These are phyloP conservation scores for Lacerta viridis DNA, from an alignment of 2,797 vertebrate species.

Conservation along the genomic window DNA sequence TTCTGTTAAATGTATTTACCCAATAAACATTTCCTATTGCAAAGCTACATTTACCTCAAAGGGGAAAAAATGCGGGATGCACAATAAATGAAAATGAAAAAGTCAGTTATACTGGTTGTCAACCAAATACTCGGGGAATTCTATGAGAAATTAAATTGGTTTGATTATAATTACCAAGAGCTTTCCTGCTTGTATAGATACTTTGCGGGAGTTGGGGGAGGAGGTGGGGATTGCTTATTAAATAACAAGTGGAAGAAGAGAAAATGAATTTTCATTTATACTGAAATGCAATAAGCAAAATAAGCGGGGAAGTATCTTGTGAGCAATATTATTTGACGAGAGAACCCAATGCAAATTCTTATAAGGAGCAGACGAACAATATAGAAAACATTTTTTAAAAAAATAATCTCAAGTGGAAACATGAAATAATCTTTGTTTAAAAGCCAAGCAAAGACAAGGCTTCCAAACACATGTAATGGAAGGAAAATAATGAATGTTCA, in stretches of 20 bases:
- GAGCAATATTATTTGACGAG: neutral
- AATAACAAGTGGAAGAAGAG: constrained; percentile 30
- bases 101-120: constrained; percentile 36
- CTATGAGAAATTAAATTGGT: constrained; percentile 41
- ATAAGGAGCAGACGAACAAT: neutral
- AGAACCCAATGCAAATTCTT: neutral
- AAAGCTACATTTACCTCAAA: constrained; percentile 49
- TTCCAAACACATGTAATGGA: neutral
- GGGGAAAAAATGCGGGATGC: constrained; percentile 31
- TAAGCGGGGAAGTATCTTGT: constrained; percentile 20
- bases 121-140: constrained; percentile 40
- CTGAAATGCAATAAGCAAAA: constrained; percentile 32
- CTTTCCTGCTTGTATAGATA: constrained; percentile 34
- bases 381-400: neutral
- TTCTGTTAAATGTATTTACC: constrained; percentile 43
- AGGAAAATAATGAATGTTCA: neutral
- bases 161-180: constrained; percentile 48
- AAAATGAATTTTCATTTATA: constrained; percentile 36
- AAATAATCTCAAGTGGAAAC: neutral
- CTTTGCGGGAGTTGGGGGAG: neutral
- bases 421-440: neutral
- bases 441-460: neutral
- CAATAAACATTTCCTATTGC: constrained; percentile 30
- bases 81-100: constrained; percentile 46
- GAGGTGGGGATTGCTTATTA: constrained; percentile 24